Base-by-base conservation (phyloP, 92 coral and sea anemone genomes). In the Paramuricea clavata region DNA sequence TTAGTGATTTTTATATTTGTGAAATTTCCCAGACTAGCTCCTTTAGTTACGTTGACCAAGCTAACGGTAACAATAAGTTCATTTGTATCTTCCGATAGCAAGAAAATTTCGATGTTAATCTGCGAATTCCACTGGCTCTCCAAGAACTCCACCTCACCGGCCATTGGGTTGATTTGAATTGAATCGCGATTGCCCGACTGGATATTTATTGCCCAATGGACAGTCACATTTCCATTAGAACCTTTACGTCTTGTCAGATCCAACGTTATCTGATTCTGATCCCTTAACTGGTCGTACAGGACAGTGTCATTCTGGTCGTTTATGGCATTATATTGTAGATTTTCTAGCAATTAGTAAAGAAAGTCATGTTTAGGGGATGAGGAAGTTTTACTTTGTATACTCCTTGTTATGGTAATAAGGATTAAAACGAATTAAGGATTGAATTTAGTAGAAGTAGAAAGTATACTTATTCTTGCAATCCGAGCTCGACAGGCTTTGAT, bases 211-310 rank as follows among this genome's bases (percentile, higher is more conserved):
- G n/a, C 26, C 62, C 62, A 54, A 3, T 16, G n/a, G 3, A 54
- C 62, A 16, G n/a, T 17, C 26, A 54, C 26, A 23, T 17, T 54
- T 16, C 62, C 62, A 11, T 17, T 54, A 15, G 62, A 54, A 3
- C 62, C 62, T 54, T 54, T 54, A 23, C 62, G 62, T 54, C 62
- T 54, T 54, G 26, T 54, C 62, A 54, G 22, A 54, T 54, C 22
- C n/a, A 54, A 16, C 42, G 42, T 36, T 16, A 54, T 54, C 62
- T 11, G 62, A 17, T 54, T 54, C 12, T 23, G 22, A 54, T 54
- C 62, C 26, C 13, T 54, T 23, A 16, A 17, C 26, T 54, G 62
- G n/a, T 23, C 26, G 62, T 54, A 54, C 62, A 54, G 5, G n/a
- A 54, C 62, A 54, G 4, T 54, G 62, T 54, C 26, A 23, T 54